These are phyloP conservation scores for Noctua janthe DNA, from an alignment of 2,888 invertebrate species.

Conservation along the genomic window DNA sequence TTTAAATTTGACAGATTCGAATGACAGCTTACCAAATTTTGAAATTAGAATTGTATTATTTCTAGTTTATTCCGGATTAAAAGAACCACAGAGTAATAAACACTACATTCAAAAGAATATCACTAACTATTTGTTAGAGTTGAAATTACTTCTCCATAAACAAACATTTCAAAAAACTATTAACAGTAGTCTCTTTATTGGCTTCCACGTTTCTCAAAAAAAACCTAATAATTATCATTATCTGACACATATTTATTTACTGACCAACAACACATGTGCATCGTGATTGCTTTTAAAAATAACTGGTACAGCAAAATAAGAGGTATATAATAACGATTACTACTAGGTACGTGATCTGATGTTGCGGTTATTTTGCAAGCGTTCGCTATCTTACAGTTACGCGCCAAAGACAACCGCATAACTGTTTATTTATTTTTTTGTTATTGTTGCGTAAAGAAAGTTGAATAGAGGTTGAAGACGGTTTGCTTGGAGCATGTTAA, in stretches of 20 bases:
- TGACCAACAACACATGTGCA: conserved; percentile 5
- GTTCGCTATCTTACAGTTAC: conserved; percentile 61
- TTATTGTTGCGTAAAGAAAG: conserved; percentile 49
- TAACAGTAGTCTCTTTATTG: background rate
- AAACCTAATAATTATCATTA: conserved; percentile 1
- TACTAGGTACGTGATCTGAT: conserved; percentile 56
- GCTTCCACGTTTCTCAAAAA: background rate
- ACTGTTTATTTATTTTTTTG: conserved; percentile 58
- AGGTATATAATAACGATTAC: conserved; percentile 38
- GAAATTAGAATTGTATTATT: background rate
- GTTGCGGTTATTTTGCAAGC: conserved; percentile 63
- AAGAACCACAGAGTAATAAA: background rate
- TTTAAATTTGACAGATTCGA: background rate
- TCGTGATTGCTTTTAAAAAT: conserved; percentile 33
- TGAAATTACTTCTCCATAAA: background rate
- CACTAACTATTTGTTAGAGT: background rate
- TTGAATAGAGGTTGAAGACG: conserved; percentile 45
- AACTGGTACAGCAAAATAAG: conserved; percentile 38
- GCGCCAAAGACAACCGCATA: conserved; percentile 53
- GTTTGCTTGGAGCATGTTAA: background rate
- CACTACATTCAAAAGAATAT: background rate
- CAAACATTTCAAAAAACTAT: background rate
- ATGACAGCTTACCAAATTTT: background rate
- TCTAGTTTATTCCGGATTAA: background rate
- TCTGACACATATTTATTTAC: conserved; percentile 18